phyloP scores from a whole-genome alignment of 1,140 invertebrate genomes.

The Zaprionus tsacasi region DNA sequence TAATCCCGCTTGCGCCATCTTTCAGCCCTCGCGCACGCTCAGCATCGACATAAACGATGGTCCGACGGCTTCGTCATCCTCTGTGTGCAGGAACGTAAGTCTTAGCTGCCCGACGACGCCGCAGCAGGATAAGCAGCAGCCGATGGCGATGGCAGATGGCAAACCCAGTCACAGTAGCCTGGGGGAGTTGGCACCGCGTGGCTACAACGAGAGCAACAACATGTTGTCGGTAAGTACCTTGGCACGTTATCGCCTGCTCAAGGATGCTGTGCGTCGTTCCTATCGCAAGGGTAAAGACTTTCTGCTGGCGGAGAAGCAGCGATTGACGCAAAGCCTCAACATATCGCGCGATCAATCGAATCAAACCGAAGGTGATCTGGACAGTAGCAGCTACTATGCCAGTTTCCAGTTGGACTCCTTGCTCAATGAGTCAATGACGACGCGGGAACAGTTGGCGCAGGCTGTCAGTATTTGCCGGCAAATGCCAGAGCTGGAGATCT shows the following conservation, averaged over 20 bases:
- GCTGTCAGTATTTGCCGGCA: conserved; percentile 77
- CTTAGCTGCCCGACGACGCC: conserved; percentile 73
- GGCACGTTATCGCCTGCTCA: conserved; percentile 65
- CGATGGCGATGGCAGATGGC: background rate
- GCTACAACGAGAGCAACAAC: conserved; percentile 53
- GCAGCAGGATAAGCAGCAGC: conserved; percentile 42
- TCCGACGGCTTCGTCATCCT: conserved; percentile 15
- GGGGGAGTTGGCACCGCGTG: conserved; percentile 38
- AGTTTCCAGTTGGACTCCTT: conserved; percentile 64
- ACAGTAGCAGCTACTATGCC: conserved; percentile 61
- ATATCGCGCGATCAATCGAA: conserved; percentile 55
- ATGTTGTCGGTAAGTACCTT: conserved; percentile 60
- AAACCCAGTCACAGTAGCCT: conserved; percentile 48
- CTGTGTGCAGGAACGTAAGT: conserved; percentile 41
- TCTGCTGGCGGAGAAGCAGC: conserved; percentile 59
- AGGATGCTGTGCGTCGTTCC: conserved; percentile 71
- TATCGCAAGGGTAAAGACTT: conserved; percentile 76
- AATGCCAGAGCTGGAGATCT: conserved; percentile 75
- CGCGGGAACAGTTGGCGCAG: conserved; percentile 65
- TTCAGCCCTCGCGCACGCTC: conserved; percentile 58
- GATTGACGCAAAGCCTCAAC: conserved; percentile 53
- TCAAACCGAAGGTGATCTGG: conserved; percentile 55
- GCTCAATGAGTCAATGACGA: conserved; percentile 59
- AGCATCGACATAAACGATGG: conserved; percentile 61
- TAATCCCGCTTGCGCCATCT: conserved; percentile 43